These are phyloP conservation scores for Tenualosa thibaudeaui DNA, from an alignment of 2,797 vertebrate species.

Conservation along the genomic window DNA sequence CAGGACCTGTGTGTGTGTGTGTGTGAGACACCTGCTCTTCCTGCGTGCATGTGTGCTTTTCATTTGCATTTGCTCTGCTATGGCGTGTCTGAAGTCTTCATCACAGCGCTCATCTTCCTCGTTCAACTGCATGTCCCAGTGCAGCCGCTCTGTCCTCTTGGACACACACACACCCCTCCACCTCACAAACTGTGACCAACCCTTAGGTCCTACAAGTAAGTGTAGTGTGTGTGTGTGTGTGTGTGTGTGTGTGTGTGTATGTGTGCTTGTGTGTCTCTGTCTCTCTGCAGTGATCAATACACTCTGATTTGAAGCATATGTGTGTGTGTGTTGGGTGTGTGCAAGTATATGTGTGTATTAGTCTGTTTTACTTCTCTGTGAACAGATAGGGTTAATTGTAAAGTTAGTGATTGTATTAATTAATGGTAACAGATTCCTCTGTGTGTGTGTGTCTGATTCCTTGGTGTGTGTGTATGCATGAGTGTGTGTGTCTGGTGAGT, in stretches of 20 bases:
- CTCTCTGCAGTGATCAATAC: no score
- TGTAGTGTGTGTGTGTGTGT: not conserved
- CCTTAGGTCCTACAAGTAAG: not conserved
- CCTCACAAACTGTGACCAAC: not conserved
- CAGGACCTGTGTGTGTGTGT: not conserved
- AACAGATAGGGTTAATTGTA: no score
- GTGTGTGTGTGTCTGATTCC: no score
- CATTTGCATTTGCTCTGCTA: constrained; percentile 34
- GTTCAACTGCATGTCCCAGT: constrained; percentile 62
- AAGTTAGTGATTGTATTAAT: no score
- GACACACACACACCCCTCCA: not conserved
- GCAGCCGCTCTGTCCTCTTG: constrained; percentile 66
- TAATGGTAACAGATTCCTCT: no score
- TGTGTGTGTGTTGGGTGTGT: no score
- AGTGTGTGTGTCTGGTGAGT: no score
- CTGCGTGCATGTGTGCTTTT: not conserved
- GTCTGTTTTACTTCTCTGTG: no score
- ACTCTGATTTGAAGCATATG: no score
- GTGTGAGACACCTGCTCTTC: not conserved
- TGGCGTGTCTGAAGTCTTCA: constrained; percentile 68
- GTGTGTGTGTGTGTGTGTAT: not conserved
- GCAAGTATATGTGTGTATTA: no score
- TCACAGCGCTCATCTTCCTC: constrained; percentile 65
- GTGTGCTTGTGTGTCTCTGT: not conserved
- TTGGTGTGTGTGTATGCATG: not conserved